Conservation (phyloP, 1,140 invertebrate species). For the Drosophila repletoides region DNA sequence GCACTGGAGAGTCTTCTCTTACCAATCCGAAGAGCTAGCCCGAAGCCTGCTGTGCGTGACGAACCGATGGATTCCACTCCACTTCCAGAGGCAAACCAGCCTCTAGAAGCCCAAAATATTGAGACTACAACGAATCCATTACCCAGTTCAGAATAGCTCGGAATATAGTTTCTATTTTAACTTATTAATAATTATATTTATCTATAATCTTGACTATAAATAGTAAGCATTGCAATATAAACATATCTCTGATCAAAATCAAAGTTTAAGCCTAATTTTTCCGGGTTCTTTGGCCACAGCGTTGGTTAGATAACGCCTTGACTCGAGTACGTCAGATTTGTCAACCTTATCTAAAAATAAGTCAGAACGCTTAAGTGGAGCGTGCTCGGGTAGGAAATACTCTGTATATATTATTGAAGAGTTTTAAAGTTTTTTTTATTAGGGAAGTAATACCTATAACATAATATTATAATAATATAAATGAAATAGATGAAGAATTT, state of each 20-base stretch:
- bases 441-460: too few relatives aligned
- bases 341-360: constrained; percentile 4
- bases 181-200: neutral
- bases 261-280: neutral
- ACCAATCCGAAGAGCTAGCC: neutral
- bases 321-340: constrained; percentile 1
- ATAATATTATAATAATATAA: too few relatives aligned
- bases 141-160: neutral
- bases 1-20: constrained; percentile 34
- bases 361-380: too few relatives aligned
- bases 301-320: neutral
- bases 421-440: too few relatives aligned
- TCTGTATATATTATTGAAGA: too few relatives aligned
- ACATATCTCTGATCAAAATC: constrained; percentile 1
- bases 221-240: too few relatives aligned
- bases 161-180: neutral
- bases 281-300: neutral
- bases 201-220: too few relatives aligned
- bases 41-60: neutral
- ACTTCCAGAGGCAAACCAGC: too few relatives aligned
- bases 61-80: neutral
- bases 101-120: neutral
- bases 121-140: neutral
- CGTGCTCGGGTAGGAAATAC: too few relatives aligned
- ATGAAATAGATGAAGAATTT: too few relatives aligned